A percentile compares a stretch with the other conserved stretches of the same genome.
Evolutionary conservation across 2,888 invertebrate species (phyloP).

Genomic region (Drosophila paramelanica): DNA sequence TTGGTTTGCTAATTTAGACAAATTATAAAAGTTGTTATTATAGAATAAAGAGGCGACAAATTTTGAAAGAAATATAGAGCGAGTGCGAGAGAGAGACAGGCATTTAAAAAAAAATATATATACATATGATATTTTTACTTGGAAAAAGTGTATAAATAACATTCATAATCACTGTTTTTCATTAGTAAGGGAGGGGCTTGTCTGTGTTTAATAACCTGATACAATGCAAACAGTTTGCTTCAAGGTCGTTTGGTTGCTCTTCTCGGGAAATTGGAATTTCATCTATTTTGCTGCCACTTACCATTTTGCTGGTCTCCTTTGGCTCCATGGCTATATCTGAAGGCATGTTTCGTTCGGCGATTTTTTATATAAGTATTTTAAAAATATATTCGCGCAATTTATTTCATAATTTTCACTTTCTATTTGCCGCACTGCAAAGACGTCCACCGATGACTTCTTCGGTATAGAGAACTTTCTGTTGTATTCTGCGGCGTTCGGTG

Average conservation of each 20-base stretch:
- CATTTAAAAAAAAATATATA: not conserved
- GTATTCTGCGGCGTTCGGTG: constrained; percentile 58
- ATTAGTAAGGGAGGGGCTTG: constrained; percentile 24
- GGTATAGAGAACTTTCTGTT: constrained; percentile 37
- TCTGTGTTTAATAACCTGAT: constrained; percentile 26
- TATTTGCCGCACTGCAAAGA: constrained; percentile 35
- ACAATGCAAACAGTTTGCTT: constrained; percentile 9
- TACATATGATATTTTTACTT: not conserved
- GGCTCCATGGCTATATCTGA: constrained; percentile 50
- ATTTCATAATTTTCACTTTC: constrained; percentile 65
- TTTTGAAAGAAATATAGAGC: no score
- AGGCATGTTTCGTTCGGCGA: not conserved
- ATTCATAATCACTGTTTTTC: constrained; percentile 9
- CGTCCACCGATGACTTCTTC: constrained; percentile 21
- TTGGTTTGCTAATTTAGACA: not conserved
- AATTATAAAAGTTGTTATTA: not conserved
- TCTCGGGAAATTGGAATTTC: constrained; percentile 22
- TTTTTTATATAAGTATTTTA: constrained; percentile 18
- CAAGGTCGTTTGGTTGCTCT: constrained; percentile 31
- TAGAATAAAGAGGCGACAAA: not conserved
- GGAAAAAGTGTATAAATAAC: not conserved
- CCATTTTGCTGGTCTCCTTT: constrained; percentile 73
- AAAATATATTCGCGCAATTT: constrained; percentile 40
- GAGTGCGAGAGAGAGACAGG: not conserved
- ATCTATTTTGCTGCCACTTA: constrained; percentile 39